Evolutionary conservation across 1,140 invertebrate genomes (phyloP).

Genomic region (Fopius arisanus): DNA sequence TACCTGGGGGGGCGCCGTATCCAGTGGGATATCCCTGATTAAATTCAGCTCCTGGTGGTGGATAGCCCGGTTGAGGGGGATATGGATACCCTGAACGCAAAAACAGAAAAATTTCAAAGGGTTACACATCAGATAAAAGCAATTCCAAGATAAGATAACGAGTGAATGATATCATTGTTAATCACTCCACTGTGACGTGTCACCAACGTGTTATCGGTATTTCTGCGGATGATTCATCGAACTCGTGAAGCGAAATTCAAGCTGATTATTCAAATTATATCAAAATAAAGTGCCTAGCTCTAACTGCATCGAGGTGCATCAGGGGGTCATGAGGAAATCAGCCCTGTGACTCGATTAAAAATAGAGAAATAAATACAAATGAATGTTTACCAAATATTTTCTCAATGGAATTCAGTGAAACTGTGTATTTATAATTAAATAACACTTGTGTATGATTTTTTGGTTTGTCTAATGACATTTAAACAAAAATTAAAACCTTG

Average conservation of each 20-base stretch:
- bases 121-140: too few species aligned
- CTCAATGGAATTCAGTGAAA: too few species aligned
- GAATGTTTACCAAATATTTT: too few species aligned
- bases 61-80: conserved; percentile 43
- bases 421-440: too few species aligned
- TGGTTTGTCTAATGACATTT: conserved; percentile 20
- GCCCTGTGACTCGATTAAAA: too few species aligned
- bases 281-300: background rate
- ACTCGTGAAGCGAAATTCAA: too few species aligned
- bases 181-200: background rate
- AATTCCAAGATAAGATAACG: background rate
- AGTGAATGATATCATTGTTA: background rate
- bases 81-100: conserved; percentile 37
- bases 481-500: conserved; percentile 54
- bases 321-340: too few species aligned
- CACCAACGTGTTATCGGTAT: background rate
- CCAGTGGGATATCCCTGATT: conserved; percentile 46
- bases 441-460: too few species aligned
- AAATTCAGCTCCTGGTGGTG: conserved; percentile 33
- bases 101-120: background rate
- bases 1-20: conserved; percentile 34
- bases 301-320: background rate
- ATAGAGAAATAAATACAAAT: too few species aligned
- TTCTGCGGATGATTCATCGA: background rate
- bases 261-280: too few species aligned